Percentiles rank a stretch among this genome's conserved stretches.
phyloP scores from a whole-genome alignment of 2,797 vertebrate genomes.

The Muraenolepis orangiensis region DNA sequence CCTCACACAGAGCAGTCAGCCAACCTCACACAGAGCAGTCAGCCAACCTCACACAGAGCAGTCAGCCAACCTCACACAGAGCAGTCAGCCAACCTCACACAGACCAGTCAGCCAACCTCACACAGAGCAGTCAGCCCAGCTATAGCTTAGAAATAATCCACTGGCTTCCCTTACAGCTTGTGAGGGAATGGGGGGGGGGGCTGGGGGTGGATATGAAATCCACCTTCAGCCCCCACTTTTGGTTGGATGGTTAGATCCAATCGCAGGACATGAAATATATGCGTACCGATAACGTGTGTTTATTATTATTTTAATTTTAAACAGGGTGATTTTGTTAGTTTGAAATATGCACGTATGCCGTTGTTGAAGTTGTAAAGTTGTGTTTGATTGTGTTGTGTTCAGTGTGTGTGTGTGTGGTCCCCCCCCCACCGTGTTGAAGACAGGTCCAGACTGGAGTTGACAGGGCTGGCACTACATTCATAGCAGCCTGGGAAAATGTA shows the following conservation, averaged over 20 bases:
- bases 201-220: neutral
- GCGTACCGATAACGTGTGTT: neutral
- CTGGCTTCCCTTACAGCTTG: neutral
- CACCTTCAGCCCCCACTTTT: neutral
- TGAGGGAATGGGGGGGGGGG: no score
- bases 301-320: neutral
- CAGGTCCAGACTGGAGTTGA: constrained; percentile 59
- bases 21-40: neutral
- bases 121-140: neutral
- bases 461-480: constrained; percentile 64
- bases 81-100: neutral
- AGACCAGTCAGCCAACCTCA: neutral
- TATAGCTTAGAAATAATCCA: neutral
- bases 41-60: neutral
- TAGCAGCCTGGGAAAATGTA: constrained; percentile 67
- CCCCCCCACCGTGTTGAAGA: constrained; percentile 34
- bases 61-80: neutral
- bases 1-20: neutral
- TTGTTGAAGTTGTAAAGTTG: neutral
- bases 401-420: constrained; percentile 11
- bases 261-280: neutral
- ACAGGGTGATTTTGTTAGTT: neutral
- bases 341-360: neutral
- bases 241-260: neutral
- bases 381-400: constrained; percentile 12